Evolutionary conservation across 2,113 vertebrate genomes (phyloP), one percentile per base, ranked within the genome.

Genomic region (Gopherus evgoodei): DNA sequence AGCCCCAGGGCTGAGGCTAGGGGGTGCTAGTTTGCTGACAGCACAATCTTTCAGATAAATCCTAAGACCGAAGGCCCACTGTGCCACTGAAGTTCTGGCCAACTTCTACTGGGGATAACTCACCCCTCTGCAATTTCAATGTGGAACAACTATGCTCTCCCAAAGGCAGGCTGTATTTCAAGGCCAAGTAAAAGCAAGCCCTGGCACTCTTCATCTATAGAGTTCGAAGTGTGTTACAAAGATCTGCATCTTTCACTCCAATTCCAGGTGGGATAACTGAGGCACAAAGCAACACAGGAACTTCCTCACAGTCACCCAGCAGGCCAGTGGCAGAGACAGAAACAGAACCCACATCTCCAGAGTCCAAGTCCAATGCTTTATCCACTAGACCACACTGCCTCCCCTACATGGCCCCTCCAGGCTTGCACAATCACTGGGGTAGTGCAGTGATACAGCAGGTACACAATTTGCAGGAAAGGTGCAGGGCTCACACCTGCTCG

Each of bases 181-280:
- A 8, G 16, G 62, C 6, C 82, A 12, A 76, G 79, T 95, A 80
- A 21, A 85, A n/a, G 31, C 65, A 19, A n/a, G 65, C 35, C 35
- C 8, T 21, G 65, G 22, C 93, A 93, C 93, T n/a, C 53, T 1
- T 89, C 95, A 82, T 17, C 96, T 42, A 38, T 5, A 27, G 11
- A 24, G 21, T 12, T 27, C 72, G 12, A 24, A 87, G 91, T 90
- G 72, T 90, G 38, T 75, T 75, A 21, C 91, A 87, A 90, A 94
- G 94, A 93, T 91, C 62, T 17, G 95, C 94, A 85, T 90, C 93
- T 88, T 95, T 90, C 94, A 92, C 93, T 81, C 50, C 72, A 0
- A 78, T 90, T 52, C n/a, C 85, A 12, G 38, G 6, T 47, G 75
- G 75, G 42, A 2, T 27, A 44, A 76, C 75, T 79, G 35, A 69